These are phyloP conservation scores for Acleris cristana DNA, from an alignment of 2,888 invertebrate genomes.

Conservation along the genomic window DNA sequence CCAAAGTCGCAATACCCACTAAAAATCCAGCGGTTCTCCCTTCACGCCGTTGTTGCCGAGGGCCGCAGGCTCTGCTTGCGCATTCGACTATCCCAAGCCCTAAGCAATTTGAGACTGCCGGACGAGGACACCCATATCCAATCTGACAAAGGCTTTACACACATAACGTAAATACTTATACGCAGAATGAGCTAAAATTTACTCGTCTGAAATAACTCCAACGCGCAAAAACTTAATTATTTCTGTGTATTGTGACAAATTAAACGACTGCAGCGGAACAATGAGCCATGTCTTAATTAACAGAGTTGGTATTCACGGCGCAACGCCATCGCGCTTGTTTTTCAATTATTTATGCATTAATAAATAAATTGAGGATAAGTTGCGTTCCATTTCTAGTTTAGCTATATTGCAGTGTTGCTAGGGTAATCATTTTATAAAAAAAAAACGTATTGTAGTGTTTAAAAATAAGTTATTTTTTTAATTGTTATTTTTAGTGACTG, in stretches of 20 bases:
- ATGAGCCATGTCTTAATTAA: slow-evolving; percentile 39
- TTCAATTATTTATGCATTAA: slow-evolving; percentile 14
- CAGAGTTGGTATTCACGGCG: slow-evolving; percentile 22
- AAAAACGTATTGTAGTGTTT: no score
- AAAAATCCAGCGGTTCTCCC: no score
- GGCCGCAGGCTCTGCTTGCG: no score
- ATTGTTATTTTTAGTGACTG: no score
- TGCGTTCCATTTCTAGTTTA: slow-evolving; percentile 10
- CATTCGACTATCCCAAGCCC: no score
- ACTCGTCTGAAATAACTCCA: background rate
- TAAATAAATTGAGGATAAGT: slow-evolving; percentile 2
- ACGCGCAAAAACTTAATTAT: slow-evolving; percentile 21
- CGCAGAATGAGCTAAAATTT: background rate
- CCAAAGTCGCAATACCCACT: no score
- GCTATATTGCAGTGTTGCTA: background rate
- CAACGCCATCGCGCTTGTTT: slow-evolving; percentile 10
- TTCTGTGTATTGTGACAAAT: slow-evolving; percentile 30
- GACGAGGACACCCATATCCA: no score
- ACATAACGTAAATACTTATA: no score
- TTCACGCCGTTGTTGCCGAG: no score
- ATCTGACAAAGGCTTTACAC: no score
- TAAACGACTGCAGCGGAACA: slow-evolving; percentile 27
- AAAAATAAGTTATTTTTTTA: no score
- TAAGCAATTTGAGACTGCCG: no score
- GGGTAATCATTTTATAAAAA: background rate